A percentile compares a stretch with the other conserved stretches of the same genome.
Evolutionary conservation across 1,140 invertebrate species (phyloP).

Genomic region (Platyura marginata): DNA sequence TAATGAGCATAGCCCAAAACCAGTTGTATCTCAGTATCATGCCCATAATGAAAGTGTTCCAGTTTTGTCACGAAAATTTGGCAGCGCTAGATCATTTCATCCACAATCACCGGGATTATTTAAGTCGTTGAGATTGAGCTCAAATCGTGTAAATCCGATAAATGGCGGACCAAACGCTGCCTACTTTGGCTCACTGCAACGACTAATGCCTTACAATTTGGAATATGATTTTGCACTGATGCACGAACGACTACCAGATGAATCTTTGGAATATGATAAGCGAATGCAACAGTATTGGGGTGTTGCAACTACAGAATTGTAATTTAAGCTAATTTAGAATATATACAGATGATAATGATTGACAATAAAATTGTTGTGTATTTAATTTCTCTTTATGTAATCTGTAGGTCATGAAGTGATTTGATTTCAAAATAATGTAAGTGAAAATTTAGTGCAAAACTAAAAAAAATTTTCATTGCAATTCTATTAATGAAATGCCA

Average conservation of each 20-base stretch:
- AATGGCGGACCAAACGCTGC: conserved; percentile 62
- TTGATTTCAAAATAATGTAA: too few relatives aligned
- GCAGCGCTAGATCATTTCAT: conserved; percentile 55
- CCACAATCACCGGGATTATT: conserved; percentile 24
- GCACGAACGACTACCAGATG: conserved; percentile 45
- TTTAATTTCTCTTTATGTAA: too few relatives aligned
- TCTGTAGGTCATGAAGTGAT: too few relatives aligned
- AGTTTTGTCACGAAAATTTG: conserved; percentile 55
- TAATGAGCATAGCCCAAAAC: conserved; percentile 5
- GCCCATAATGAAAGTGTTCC: conserved; percentile 12
- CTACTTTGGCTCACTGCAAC: conserved; percentile 66
- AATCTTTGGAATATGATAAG: conserved; percentile 55
- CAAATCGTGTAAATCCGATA: conserved; percentile 23
- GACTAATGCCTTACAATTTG: conserved; percentile 66
- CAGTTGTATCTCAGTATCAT: background rate
- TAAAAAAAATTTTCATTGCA: too few relatives aligned
- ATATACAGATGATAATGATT: too few relatives aligned
- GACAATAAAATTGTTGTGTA: too few relatives aligned
- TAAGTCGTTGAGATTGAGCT: conserved; percentile 7
- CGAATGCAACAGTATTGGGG: conserved; percentile 78
- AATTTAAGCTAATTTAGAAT: too few relatives aligned
- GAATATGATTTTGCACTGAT: conserved; percentile 70
- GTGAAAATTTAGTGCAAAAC: too few relatives aligned
- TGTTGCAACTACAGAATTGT: conserved; percentile 64
- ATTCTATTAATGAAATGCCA: too few relatives aligned